phyloP scores from a whole-genome alignment of 1,140 invertebrate genomes.

The Choristoneura fumiferana region DNA sequence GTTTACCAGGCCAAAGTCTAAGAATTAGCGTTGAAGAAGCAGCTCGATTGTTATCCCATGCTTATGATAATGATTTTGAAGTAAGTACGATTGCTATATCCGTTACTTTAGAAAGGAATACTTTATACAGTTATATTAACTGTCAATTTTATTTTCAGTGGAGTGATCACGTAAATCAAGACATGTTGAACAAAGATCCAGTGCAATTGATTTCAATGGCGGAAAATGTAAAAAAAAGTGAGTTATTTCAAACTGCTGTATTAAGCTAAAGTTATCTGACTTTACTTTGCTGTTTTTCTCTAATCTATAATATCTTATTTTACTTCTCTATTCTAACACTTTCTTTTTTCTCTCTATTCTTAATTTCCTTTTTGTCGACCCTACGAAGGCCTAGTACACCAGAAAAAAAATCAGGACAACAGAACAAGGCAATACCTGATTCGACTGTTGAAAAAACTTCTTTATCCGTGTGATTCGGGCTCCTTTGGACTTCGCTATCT shows the following conservation, averaged over 20 bases:
- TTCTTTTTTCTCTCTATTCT: not conserved
- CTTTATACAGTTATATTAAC: not conserved
- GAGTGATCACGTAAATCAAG: not conserved
- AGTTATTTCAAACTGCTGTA: too few relatives aligned
- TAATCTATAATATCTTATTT: not conserved
- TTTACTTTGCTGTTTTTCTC: not conserved
- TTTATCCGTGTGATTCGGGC: too few relatives aligned
- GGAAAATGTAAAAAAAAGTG: constrained; percentile 46
- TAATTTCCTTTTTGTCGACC: not conserved
- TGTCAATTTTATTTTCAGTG: not conserved
- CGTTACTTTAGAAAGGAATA: too few relatives aligned
- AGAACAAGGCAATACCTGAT: too few relatives aligned
- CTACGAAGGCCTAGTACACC: too few relatives aligned
- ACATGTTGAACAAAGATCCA: not conserved
- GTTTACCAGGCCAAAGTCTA: constrained; percentile 66
- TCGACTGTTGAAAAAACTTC: too few relatives aligned
- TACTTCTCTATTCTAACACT: not conserved
- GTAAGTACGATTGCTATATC: constrained; percentile 32
- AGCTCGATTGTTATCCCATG: constrained; percentile 53
- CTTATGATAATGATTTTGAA: constrained; percentile 65
- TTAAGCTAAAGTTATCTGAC: not conserved
- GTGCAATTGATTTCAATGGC: not conserved
- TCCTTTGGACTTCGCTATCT: too few relatives aligned
- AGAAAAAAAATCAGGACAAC: too few relatives aligned
- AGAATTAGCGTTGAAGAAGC: constrained; percentile 68